A percentile compares a stretch with the other conserved stretches of the same genome.
Conservation (phyloP, 2,888 invertebrate genomes). For the Diadromus collaris region DNA sequence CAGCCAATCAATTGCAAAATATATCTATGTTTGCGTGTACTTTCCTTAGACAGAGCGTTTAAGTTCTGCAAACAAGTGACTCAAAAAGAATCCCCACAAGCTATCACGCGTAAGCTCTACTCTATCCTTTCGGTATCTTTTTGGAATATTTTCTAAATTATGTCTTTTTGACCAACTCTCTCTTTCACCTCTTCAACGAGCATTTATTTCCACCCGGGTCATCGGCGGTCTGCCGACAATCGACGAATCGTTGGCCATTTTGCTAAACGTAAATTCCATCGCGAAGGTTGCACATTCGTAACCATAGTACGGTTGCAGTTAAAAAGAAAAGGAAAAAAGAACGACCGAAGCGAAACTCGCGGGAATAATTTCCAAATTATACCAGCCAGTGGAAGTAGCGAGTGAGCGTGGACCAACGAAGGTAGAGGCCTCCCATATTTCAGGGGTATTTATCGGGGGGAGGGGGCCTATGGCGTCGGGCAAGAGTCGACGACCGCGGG, state of each 20-base stretch:
- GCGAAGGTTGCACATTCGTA: not conserved
- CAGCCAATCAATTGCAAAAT: too few species aligned
- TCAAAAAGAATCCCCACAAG: too few species aligned
- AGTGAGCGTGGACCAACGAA: slow-evolving; percentile 36
- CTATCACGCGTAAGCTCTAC: too few species aligned
- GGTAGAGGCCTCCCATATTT: slow-evolving; percentile 61
- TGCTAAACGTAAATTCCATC: not conserved
- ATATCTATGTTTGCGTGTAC: too few species aligned
- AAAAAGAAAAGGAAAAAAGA: too few species aligned
- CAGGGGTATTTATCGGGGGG: slow-evolving; percentile 66
- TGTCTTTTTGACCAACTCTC: not conserved
- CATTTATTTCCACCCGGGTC: not conserved
- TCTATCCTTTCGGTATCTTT: too few species aligned
- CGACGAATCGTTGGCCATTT: not conserved
- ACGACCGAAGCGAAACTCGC: slow-evolving; percentile 33
- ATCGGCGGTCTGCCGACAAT: not conserved
- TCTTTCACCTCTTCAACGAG: not conserved
- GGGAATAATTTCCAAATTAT: slow-evolving; percentile 64
- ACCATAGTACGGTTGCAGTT: not conserved
- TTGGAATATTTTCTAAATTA: too few species aligned
- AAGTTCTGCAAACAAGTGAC: too few species aligned
- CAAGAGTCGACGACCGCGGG: slow-evolving; percentile 26
- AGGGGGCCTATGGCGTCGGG: slow-evolving; percentile 25
- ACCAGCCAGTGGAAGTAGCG: slow-evolving; percentile 29
- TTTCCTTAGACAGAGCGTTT: too few species aligned